These are phyloP conservation scores for Neodon shergylaensis DNA, from an alignment of 2,113 vertebrate genomes.

Conservation along the genomic window DNA sequence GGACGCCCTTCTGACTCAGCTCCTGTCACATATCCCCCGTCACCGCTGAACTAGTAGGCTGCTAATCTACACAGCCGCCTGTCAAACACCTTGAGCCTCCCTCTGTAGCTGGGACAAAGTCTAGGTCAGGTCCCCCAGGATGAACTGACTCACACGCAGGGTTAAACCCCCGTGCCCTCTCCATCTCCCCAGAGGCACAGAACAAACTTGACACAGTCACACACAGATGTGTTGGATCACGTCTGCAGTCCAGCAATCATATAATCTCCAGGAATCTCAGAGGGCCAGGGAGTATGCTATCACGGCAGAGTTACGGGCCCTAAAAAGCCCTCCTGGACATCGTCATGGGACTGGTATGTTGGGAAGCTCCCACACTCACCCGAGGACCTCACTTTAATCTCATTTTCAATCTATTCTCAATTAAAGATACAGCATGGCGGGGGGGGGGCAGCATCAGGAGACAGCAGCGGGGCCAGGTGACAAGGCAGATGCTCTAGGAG, in stretches of 20 bases:
- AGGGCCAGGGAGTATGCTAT: not conserved
- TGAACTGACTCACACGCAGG: accelerated
- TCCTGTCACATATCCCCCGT: accelerated
- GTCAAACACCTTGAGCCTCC: not conserved
- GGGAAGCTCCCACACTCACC: not conserved
- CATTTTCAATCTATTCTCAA: not conserved
- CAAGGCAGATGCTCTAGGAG: accelerated
- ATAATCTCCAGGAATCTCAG: not conserved
- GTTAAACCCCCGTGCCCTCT: no score
- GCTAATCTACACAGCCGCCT: not conserved
- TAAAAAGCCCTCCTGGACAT: no score
- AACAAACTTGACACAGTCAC: not conserved
- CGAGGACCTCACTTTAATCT: not conserved
- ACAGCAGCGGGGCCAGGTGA: not conserved
- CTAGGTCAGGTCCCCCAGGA: accelerated
- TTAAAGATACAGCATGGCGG: not conserved
- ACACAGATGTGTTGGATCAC: accelerated
- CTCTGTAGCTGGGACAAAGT: no score
- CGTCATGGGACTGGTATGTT: accelerated
- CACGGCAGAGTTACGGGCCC: not conserved
- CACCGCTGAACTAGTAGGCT: accelerated
- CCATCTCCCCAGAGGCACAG: not conserved
- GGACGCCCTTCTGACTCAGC: accelerated
- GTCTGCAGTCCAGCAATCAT: accelerated
- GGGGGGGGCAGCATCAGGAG: accelerated